Base-by-base conservation (phyloP, 2,113 vertebrate species). In the Melanotaenia duboulayi region DNA sequence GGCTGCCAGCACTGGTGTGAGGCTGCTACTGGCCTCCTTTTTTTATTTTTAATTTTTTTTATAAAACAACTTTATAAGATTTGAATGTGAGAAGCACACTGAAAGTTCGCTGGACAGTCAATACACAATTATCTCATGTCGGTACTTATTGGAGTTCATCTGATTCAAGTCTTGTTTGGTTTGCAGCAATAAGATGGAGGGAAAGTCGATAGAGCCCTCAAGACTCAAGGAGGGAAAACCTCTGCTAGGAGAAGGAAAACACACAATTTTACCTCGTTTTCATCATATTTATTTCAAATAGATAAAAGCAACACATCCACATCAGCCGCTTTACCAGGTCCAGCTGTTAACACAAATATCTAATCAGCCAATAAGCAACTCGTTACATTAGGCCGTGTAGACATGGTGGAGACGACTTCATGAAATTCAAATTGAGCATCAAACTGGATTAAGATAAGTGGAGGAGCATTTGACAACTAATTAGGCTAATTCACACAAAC, bases 111-210 rank as follows among this genome's bases (percentile, higher is more conserved):
- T 24, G 25, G 58, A 42, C 17, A 76, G 87, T 89, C 80, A 55
- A 86, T 89, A 88, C 28, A 64, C 71, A 88, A 85, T 91, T 89
- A 83, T 76, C 69, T 72, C 63, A 73, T 66, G 71, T 48, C 49
- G 20, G 52, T 25, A 44, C 68, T 68, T 72, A 72, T 63, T 74
- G 64, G 13, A 55, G 57, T 20, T 78, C 37, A 78, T 82, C 48
- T 65, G 49, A 56, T 56, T 57, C 20, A 25, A 59, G 63, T 20
- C 32, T 22, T 37, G 14, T 50, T 84, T 25, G 50, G 59, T 60
- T 74, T 17, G 22, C 19, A 51, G 57, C 1, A 37, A 40, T 67
- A 37, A 73, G 67, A 77, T 14, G 61, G 69, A 71, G 74, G 51
- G 35, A 28, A 28, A 65, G 62, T 74, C 81, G 50, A 86, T 89